Conservation (phyloP, 2,797 vertebrate genomes). For the Eupleurogrammus muticus region DNA sequence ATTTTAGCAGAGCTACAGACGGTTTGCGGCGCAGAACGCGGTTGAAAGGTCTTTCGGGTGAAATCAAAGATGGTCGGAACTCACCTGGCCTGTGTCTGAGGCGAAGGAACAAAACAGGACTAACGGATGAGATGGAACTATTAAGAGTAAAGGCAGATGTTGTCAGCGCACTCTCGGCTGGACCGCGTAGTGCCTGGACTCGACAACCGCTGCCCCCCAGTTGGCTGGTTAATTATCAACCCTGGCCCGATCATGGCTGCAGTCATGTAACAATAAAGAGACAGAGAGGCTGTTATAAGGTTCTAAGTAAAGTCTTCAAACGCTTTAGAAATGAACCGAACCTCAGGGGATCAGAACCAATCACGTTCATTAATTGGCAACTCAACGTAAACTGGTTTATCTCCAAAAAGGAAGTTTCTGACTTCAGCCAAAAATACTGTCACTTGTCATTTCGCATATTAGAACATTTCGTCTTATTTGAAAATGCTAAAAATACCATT, state of each 20-base stretch:
- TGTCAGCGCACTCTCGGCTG: constrained; percentile 55
- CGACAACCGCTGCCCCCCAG: constrained; percentile 55
- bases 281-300: not conserved
- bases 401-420: not conserved
- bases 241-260: constrained; percentile 45
- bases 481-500: too few species aligned
- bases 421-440: not conserved
- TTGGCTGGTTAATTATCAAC: constrained; percentile 80
- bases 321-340: not conserved
- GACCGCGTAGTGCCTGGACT: constrained; percentile 51
- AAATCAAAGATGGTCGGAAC: constrained; percentile 41
- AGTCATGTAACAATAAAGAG: constrained; percentile 83
- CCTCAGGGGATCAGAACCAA: not conserved
- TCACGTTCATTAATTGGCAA: not conserved
- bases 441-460: not conserved
- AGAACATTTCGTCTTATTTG: too few species aligned
- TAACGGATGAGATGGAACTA: constrained; percentile 45
- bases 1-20: not conserved
- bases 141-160: constrained; percentile 54
- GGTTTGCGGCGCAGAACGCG: too few species aligned
- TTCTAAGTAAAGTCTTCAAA: not conserved
- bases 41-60: not conserved
- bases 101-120: constrained; percentile 34
- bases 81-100: constrained; percentile 70
- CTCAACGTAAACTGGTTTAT: not conserved